These are phyloP conservation scores for Sparus aurata DNA, from an alignment of 2,797 vertebrate species.

Conservation along the genomic window DNA sequence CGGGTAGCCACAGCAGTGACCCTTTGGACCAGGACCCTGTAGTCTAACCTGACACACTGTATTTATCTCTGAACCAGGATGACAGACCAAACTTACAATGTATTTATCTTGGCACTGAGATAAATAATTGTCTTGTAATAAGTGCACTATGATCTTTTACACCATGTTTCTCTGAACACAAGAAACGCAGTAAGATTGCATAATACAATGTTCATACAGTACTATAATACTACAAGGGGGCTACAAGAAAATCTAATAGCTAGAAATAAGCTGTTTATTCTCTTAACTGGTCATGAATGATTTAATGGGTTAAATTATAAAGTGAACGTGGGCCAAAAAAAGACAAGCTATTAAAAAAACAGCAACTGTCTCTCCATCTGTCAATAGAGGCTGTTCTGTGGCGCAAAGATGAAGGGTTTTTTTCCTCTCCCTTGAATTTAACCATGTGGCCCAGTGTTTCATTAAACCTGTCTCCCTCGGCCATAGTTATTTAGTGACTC, in stretches of 20 bases:
- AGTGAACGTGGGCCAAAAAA: slow-evolving; percentile 8
- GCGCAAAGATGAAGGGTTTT: background rate
- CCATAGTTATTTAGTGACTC: slow-evolving; percentile 56
- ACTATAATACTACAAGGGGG: slow-evolving; percentile 2
- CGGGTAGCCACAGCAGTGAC: slow-evolving; percentile 44
- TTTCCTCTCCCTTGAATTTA: background rate
- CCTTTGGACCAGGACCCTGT: slow-evolving; percentile 40
- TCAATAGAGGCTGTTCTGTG: slow-evolving; percentile 12
- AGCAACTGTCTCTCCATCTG: slow-evolving; percentile 18
- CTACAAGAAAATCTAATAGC: slow-evolving; percentile 6
- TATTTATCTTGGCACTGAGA: slow-evolving; percentile 21
- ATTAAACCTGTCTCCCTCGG: slow-evolving; percentile 38
- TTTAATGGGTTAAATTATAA: slow-evolving; percentile 10
- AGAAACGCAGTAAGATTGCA: background rate
- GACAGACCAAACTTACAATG: slow-evolving; percentile 10
- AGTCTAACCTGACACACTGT: slow-evolving; percentile 11
- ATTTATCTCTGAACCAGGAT: slow-evolving; percentile 28
- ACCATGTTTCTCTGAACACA: background rate
- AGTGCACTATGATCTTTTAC: slow-evolving; percentile 15
- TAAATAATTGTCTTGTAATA: slow-evolving; percentile 9
- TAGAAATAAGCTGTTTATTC: background rate
- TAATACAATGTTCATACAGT: slow-evolving; percentile 2
- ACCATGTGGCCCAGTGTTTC: slow-evolving; percentile 33
- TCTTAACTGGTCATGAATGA: background rate
- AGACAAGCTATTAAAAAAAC: background rate